Percentiles rank a stretch among this genome's conserved stretches.
These are phyloP conservation scores for Troilus luridus DNA, from an alignment of 2,888 invertebrate species.

Conservation along the genomic window DNA sequence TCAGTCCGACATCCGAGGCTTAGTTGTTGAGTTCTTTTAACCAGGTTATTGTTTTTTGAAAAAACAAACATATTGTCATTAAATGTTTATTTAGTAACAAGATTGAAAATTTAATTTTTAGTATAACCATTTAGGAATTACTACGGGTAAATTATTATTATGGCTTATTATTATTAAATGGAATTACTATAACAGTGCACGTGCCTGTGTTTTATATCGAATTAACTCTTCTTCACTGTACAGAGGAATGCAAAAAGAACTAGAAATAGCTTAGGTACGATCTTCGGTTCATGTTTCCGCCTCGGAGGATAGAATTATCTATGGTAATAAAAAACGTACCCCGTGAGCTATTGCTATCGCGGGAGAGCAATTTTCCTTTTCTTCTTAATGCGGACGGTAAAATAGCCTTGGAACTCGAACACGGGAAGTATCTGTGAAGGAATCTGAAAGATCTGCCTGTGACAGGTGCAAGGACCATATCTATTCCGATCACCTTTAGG, in stretches of 20 bases:
- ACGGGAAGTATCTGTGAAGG: conserved; percentile 25
- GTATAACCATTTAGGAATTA: neutral
- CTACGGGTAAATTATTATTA: neutral
- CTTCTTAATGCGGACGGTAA: conserved; percentile 40
- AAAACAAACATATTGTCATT: too few relatives aligned
- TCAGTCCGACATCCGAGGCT: too few relatives aligned
- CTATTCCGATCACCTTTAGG: neutral
- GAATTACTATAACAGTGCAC: neutral
- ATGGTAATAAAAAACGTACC: conserved; percentile 26
- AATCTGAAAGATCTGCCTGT: neutral
- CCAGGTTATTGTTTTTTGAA: too few relatives aligned
- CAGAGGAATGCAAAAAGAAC: conserved; percentile 19
- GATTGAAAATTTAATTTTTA: neutral
- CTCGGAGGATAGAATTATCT: conserved; percentile 24
- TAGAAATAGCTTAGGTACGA: neutral
- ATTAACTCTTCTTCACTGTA: neutral
- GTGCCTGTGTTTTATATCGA: neutral
- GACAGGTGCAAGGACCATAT: neutral
- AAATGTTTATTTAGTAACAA: neutral
- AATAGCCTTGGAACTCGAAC: conserved; percentile 17
- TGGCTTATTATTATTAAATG: too few relatives aligned
- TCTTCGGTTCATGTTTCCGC: conserved; percentile 22
- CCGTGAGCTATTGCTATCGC: conserved; percentile 4
- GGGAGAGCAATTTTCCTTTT: neutral
- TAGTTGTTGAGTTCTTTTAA: too few relatives aligned